Conservation (phyloP, 2,113 vertebrate genomes). For the Talpa occidentalis region DNA sequence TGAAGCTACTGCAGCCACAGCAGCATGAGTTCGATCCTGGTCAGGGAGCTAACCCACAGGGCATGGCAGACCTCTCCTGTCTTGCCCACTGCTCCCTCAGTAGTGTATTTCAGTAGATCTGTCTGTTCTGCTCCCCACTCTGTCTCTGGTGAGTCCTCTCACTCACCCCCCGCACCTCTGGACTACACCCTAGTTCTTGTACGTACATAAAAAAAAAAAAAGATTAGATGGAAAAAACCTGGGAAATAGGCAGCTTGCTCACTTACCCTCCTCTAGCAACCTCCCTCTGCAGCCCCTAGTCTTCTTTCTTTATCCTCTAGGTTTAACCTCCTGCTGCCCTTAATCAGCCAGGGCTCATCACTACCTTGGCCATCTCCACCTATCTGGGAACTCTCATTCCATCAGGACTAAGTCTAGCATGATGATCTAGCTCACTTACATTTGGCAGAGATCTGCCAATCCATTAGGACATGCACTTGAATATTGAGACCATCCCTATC, state of each 20-base stretch:
- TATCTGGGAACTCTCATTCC: neutral
- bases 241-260: neutral
- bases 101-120: no score
- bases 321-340: slow-evolving; percentile 23
- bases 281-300: neutral
- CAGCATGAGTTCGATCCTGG: no score
- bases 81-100: no score
- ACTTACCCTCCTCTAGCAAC: neutral
- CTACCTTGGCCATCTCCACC: neutral
- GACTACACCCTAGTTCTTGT: no score
- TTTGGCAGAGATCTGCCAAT: slow-evolving; percentile 20
- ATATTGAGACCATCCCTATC: neutral
- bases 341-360: neutral
- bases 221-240: slow-evolving; percentile 27
- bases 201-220: no score
- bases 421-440: slow-evolving; percentile 11
- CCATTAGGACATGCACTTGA: neutral
- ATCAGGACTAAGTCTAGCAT: neutral
- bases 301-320: neutral
- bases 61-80: no score
- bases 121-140: no score
- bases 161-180: no score
- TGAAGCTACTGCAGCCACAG: no score
- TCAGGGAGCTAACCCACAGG: no score
- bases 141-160: no score